phyloP scores from a whole-genome alignment of 1,140 invertebrate species.

The Psilanteris sp. region DNA sequence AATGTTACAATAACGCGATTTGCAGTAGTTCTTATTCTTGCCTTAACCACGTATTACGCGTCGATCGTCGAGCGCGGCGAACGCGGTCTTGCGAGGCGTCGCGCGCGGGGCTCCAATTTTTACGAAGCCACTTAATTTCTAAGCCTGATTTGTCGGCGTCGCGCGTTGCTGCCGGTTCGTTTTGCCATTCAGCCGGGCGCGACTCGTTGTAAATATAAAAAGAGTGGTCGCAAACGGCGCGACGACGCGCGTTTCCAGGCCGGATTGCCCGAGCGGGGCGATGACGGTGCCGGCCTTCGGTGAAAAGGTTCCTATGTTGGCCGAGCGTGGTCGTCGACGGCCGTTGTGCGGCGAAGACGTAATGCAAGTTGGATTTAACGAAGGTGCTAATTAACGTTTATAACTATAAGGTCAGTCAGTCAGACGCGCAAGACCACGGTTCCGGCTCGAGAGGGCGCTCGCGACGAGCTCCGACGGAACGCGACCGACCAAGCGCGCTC shows the following conservation, averaged over 20 bases:
- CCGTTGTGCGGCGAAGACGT: slow-evolving; percentile 47
- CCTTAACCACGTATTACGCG: slow-evolving; percentile 17
- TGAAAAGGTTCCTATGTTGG: slow-evolving; percentile 53
- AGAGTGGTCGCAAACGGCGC: slow-evolving; percentile 28
- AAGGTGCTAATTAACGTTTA: slow-evolving; percentile 74
- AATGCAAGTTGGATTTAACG: slow-evolving; percentile 69
- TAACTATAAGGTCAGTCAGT: slow-evolving; percentile 68
- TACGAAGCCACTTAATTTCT: no score
- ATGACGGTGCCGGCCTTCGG: slow-evolving; percentile 32
- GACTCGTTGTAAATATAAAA: slow-evolving; percentile 28
- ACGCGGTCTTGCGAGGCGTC: no score
- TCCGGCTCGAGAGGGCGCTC: no score
- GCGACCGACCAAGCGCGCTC: no score
- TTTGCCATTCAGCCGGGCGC: no score
- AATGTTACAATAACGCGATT: no score
- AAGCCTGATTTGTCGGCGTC: no score
- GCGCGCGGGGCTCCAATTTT: no score
- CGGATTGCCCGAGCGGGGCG: background rate
- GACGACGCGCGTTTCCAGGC: slow-evolving; percentile 32
- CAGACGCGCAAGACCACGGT: no score
- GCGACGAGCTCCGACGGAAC: no score
- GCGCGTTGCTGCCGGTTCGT: no score
- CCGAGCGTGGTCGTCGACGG: slow-evolving; percentile 60
- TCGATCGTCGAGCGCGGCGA: background rate
- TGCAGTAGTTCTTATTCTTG: slow-evolving; percentile 14